These are phyloP conservation scores for Aleiodes alternator DNA, from an alignment of 2,888 invertebrate species.

Conservation along the genomic window DNA sequence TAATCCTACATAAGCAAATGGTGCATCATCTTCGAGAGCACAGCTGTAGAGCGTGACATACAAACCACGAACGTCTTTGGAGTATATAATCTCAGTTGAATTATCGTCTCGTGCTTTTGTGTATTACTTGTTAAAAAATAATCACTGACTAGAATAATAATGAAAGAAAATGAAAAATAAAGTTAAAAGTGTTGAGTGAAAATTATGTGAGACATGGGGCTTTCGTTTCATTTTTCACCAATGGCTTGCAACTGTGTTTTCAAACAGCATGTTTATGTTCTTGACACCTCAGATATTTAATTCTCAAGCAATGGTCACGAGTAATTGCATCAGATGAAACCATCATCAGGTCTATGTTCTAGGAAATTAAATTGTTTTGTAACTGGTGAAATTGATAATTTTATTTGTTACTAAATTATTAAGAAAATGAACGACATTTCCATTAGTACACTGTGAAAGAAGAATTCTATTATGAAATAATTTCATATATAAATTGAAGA, in stretches of 20 bases:
- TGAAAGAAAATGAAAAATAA: background rate
- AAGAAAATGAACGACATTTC: too few species aligned
- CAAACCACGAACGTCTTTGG: background rate
- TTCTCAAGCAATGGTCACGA: slow-evolving; percentile 49
- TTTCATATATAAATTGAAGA: too few species aligned
- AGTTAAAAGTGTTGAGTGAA: background rate
- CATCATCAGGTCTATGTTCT: slow-evolving; percentile 41
- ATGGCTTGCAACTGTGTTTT: too few species aligned
- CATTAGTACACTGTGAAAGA: too few species aligned
- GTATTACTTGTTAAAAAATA: background rate
- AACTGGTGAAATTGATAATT: too few species aligned
- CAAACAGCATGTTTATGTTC: background rate
- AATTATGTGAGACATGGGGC: too few species aligned
- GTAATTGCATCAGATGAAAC: slow-evolving; percentile 52
- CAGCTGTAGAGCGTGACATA: slow-evolving; percentile 26
- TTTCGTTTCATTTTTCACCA: too few species aligned
- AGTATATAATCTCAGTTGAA: slow-evolving; percentile 7
- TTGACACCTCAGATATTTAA: slow-evolving; percentile 22
- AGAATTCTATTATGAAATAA: too few species aligned
- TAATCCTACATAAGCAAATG: slow-evolving; percentile 3
- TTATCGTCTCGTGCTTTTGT: slow-evolving; percentile 2
- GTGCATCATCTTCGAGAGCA: slow-evolving; percentile 25
- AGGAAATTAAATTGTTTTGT: too few species aligned
- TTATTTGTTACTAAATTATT: too few species aligned
- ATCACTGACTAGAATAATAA: background rate